These are phyloP conservation scores for Plecotus auritus DNA, from an alignment of 2,113 vertebrate species.

Conservation along the genomic window DNA sequence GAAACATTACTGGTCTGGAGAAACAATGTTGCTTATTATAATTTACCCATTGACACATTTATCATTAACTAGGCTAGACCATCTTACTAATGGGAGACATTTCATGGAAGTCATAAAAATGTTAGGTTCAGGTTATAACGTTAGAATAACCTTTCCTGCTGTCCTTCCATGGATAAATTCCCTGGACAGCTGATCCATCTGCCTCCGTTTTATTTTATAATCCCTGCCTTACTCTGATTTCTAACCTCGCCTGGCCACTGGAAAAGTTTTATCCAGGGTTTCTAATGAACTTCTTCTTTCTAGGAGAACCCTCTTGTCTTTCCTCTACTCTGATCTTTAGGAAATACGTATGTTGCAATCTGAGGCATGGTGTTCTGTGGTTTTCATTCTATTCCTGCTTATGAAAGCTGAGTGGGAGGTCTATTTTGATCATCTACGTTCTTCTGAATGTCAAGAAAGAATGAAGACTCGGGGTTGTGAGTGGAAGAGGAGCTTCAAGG, in stretches of 20 bases:
- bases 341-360: neutral
- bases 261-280: neutral
- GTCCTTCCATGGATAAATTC: neutral
- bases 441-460: neutral
- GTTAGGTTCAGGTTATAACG: conserved; percentile 5
- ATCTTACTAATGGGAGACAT: neutral
- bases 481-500: neutral
- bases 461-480: neutral
- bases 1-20: neutral
- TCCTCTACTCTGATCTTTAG: neutral
- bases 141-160: neutral
- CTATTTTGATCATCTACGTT: neutral
- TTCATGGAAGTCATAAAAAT: neutral
- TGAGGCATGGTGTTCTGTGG: neutral
- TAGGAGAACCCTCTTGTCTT: neutral
- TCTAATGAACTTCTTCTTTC: neutral
- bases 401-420: neutral
- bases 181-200: neutral
- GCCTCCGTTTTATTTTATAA: neutral
- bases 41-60: conserved; percentile 1
- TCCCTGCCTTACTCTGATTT: neutral
- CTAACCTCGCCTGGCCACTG: neutral
- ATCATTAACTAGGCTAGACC: neutral
- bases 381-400: neutral
- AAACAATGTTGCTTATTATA: neutral